phyloP scores from a whole-genome alignment of 2,888 invertebrate species.

The Temnothorax ravouxi region DNA sequence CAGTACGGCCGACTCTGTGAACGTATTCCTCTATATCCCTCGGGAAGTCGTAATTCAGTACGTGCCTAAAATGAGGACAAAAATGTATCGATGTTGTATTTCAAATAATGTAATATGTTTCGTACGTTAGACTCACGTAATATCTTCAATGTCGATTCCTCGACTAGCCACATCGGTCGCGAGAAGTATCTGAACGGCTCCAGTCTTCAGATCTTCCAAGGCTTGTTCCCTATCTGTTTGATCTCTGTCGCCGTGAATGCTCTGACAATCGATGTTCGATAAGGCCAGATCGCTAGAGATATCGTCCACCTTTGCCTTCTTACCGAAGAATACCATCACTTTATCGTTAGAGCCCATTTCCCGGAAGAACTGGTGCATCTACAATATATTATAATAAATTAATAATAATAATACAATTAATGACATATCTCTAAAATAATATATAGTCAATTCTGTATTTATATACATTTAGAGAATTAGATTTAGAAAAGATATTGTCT shows the following conservation, averaged over 20 bases:
- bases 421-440: neutral
- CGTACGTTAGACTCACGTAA: slow-evolving; percentile 88
- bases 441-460: neutral
- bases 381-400: slow-evolving; percentile 80
- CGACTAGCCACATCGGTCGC: slow-evolving; percentile 98
- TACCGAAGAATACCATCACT: slow-evolving; percentile 96
- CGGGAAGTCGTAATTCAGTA: slow-evolving; percentile 97
- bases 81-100: neutral
- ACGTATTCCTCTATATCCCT: slow-evolving; percentile 98
- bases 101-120: neutral
- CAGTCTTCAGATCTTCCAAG: slow-evolving; percentile 93
- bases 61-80: slow-evolving; percentile 88
- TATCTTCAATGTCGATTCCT: slow-evolving; percentile 96
- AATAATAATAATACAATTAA: neutral
- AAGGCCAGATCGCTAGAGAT: slow-evolving; percentile 93
- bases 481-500: neutral
- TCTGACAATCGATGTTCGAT: slow-evolving; percentile 90
- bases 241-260: slow-evolving; percentile 96
- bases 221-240: slow-evolving; percentile 94
- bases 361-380: slow-evolving; percentile 90
- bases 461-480: neutral
- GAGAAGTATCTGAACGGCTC: slow-evolving; percentile 93
- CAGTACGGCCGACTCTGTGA: slow-evolving; percentile 98
- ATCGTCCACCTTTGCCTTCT: slow-evolving; percentile 94
- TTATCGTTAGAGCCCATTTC: slow-evolving; percentile 93